These are phyloP conservation scores for Pocota personata DNA, from an alignment of 2,888 invertebrate species.

Conservation along the genomic window DNA sequence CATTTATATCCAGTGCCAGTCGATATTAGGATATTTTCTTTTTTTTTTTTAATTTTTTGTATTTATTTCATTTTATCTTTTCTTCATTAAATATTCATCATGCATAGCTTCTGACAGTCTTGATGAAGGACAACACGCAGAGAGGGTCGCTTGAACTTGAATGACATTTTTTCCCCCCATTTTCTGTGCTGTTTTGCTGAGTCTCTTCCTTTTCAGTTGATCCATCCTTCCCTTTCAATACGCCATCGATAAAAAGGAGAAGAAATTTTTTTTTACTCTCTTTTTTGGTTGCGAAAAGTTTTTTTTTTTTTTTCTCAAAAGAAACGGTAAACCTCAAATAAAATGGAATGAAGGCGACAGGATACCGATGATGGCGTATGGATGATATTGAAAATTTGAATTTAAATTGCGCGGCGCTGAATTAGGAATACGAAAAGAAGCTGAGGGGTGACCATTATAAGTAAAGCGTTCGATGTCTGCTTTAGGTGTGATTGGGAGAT, in stretches of 20 bases:
- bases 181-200: background rate
- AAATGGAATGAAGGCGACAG: background rate
- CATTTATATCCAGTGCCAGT: slow-evolving; percentile 48
- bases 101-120: slow-evolving; percentile 54
- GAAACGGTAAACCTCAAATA: background rate
- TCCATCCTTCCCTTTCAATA: slow-evolving; percentile 20
- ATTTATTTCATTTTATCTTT: slow-evolving; percentile 36
- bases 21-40: slow-evolving; percentile 24
- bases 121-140: slow-evolving; percentile 53
- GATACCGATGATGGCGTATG: slow-evolving; percentile 38
- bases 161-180: slow-evolving; percentile 18
- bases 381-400: slow-evolving; percentile 61
- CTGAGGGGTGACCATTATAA: slow-evolving; percentile 39
- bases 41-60: too few species aligned
- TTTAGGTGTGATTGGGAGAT: slow-evolving; percentile 52
- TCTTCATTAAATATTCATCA: slow-evolving; percentile 61
- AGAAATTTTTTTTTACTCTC: background rate
- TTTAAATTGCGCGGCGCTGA: slow-evolving; percentile 49
- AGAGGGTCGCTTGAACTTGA: background rate
- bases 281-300: background rate
- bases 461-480: slow-evolving; percentile 17
- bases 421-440: slow-evolving; percentile 20
- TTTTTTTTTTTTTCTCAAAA: background rate
- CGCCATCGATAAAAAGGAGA: slow-evolving; percentile 17
- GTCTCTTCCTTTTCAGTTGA: background rate